These are phyloP conservation scores for Synanthedon formicaeformis DNA, from an alignment of 2,888 invertebrate species.

Conservation along the genomic window DNA sequence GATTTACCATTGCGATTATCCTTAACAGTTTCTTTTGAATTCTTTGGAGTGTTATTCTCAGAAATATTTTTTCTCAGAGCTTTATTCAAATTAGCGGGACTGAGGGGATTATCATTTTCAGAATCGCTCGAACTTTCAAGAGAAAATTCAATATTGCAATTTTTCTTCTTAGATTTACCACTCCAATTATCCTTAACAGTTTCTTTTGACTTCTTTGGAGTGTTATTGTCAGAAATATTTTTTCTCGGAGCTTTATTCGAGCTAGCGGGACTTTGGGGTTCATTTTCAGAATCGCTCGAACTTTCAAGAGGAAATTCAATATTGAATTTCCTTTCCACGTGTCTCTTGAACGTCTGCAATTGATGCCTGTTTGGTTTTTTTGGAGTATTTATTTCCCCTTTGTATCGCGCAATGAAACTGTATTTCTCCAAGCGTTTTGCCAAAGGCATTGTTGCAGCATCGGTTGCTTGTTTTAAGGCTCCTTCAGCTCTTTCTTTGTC, in stretches of 20 bases:
- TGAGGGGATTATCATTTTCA: conserved; percentile 17
- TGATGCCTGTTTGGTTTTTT: conserved; percentile 32
- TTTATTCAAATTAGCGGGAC: conserved; percentile 3
- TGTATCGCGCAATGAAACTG: conserved; percentile 56
- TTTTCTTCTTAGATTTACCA: too few relatives aligned
- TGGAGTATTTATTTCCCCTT: conserved; percentile 42
- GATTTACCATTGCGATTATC: too few relatives aligned
- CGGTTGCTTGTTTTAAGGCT: conserved; percentile 46
- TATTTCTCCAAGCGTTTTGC: conserved; percentile 43
- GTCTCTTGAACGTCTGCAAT: conserved; percentile 28
- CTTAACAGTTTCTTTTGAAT: conserved; percentile 3
- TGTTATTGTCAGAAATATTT: conserved; percentile 23
- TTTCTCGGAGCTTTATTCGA: conserved; percentile 8
- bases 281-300: conserved; percentile 24
- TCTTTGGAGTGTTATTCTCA: conserved; percentile 22
- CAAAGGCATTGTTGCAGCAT: conserved; percentile 39
- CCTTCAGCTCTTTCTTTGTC: conserved; percentile 29
- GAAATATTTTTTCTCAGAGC: conserved; percentile 17
- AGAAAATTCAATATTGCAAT: conserved; percentile 28
- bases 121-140: conserved; percentile 22
- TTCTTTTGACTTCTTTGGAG: conserved; percentile 15
- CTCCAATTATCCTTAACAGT: too few relatives aligned
- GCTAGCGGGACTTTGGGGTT: conserved; percentile 2
- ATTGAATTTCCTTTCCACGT: conserved; percentile 35
- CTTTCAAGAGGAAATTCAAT: conserved; percentile 33